Base-by-base conservation (phyloP, 2,797 vertebrate species). In the Acipenser ruthenus region DNA sequence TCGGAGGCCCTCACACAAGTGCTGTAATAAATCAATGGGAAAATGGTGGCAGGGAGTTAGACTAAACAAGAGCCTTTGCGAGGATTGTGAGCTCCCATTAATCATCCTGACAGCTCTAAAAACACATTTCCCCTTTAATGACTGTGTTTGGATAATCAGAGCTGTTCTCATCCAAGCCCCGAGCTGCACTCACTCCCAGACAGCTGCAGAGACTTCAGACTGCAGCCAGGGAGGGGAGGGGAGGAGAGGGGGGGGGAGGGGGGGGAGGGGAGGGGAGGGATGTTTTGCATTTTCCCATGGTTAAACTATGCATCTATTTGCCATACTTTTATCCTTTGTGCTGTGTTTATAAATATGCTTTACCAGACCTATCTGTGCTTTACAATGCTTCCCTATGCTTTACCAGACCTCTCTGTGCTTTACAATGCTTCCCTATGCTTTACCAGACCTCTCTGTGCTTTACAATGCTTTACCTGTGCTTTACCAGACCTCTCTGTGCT, bases 101-200 rank as follows among this genome's bases (percentile, higher is more conserved):
- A 98, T 98, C 96, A 98, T 95, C 84, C 89, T 96, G 96, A 98
- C 96, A 98, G 94, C 91, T 93, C 93, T 93, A 96, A 97, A 98
- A 98, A 98, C 95, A 98, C 95, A 97, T 98, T 98, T 98, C 94
- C 95, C 95, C 94, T 97, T 94, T 98, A 97, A 98, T 97, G 95
- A 96, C 96, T 98, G 94, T 97, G 95, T 98, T 98, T 97, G 96
- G 94, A 96, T 98, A 98, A 97, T 97, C 95, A 91, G 93, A 82
- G 83, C 88, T 74, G 82, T 86, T 87, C 86, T 81, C 83, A 82
- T 82, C 82, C 80, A 79, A 77, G 64, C 80, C 84, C 82, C 23
- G 23, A 37, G 82, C 78, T 88, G 86, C 88, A 78, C 83, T 86
- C 89, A 78, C 84, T 73, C 78, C 75, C 67, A 78, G 88, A 86